These are phyloP conservation scores for Drosophila greeni DNA, from an alignment of 2,888 invertebrate species.

Conservation along the genomic window DNA sequence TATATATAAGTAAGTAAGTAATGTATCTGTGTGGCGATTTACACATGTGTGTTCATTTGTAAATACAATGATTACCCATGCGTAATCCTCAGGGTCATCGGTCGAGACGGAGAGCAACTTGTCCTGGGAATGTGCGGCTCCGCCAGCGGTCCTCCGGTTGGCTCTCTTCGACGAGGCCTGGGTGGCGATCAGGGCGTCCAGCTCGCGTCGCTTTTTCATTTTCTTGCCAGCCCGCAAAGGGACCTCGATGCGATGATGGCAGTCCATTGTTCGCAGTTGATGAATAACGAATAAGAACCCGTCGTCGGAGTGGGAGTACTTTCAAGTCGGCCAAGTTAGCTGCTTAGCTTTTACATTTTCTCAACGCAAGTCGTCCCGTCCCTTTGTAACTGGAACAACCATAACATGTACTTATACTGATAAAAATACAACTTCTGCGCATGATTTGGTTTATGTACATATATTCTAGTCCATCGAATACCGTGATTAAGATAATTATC, in stretches of 20 bases:
- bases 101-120: constrained; percentile 83
- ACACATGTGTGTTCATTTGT: background rate
- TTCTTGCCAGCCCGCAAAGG: constrained; percentile 83
- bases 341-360: constrained; percentile 33
- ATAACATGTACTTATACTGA: constrained; percentile 45
- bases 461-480: constrained; percentile 1
- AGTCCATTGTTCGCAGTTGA: constrained; percentile 79
- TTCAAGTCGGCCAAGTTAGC: constrained; percentile 12
- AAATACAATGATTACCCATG: constrained; percentile 69
- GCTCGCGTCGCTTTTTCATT: constrained; percentile 87
- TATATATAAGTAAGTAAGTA: background rate
- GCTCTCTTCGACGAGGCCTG: constrained; percentile 77
- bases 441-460: constrained; percentile 28
- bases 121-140: constrained; percentile 80
- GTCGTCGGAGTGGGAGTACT: constrained; percentile 13
- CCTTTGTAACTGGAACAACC: constrained; percentile 32
- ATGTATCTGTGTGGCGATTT: background rate
- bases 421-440: constrained; percentile 43
- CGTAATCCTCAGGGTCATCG: constrained; percentile 81
- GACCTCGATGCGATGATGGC: constrained; percentile 83
- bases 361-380: constrained; percentile 23
- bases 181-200: constrained; percentile 84
- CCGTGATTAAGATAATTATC: constrained; percentile 8
- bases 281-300: constrained; percentile 16
- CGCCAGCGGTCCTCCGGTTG: constrained; percentile 60